Evolutionary conservation across 2,113 vertebrate genomes (phyloP).

Genomic region (Nannospalax galili): DNA sequence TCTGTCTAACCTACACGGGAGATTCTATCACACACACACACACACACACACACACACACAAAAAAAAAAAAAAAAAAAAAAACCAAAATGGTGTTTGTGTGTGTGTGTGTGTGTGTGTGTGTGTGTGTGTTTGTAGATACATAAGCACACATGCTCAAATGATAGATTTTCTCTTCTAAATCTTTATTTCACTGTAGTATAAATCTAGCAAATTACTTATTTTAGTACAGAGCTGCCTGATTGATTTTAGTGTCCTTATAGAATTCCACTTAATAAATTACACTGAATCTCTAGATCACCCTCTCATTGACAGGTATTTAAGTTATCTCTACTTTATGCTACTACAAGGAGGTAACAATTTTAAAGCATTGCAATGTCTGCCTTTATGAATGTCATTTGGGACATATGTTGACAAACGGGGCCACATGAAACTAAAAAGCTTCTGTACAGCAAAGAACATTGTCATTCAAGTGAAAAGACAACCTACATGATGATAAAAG

Average conservation of each 20-base stretch:
- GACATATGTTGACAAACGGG: too few species aligned
- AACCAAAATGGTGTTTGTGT: too few species aligned
- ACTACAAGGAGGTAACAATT: not conserved
- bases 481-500: too few species aligned
- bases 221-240: not conserved
- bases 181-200: not conserved
- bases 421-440: too few species aligned
- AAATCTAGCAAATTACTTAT: not conserved
- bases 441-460: too few species aligned
- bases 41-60: too few species aligned
- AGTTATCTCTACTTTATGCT: not conserved
- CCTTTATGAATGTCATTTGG: not conserved
- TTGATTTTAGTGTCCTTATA: not conserved
- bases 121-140: not conserved
- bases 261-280: not conserved
- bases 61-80: too few species aligned
- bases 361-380: not conserved
- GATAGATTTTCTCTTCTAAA: not conserved
- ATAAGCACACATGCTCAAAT: not conserved
- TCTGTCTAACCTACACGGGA: not conserved
- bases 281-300: slow-evolving; percentile 15
- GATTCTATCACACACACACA: too few species aligned
- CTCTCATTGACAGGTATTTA: not conserved
- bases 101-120: not conserved
- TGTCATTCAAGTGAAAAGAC: too few species aligned